phyloP scores from a whole-genome alignment of 2,113 vertebrate genomes.

The Catagonus wagneri region DNA sequence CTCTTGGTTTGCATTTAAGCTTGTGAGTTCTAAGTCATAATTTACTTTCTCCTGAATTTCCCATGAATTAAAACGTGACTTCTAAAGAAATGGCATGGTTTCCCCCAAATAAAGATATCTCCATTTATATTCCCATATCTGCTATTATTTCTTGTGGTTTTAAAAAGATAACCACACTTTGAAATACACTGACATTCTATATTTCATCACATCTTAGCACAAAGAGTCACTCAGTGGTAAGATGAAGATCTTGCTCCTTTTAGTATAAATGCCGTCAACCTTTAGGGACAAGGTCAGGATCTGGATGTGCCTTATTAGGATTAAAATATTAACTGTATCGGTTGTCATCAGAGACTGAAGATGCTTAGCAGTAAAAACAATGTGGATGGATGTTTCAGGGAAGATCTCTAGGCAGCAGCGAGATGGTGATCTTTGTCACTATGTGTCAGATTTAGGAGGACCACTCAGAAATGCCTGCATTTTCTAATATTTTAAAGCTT shows the following conservation, averaged over 20 bases:
- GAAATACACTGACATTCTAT: not conserved
- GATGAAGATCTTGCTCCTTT: not conserved
- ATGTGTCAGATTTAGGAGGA: not conserved
- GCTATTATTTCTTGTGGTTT: slow-evolving; percentile 2
- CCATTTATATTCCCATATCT: not conserved
- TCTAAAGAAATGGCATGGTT: not conserved
- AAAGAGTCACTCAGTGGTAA: not conserved
- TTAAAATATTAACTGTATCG: not conserved
- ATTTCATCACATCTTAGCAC: not conserved
- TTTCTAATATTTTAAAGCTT: not conserved
- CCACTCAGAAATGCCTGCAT: not conserved
- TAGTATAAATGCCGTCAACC: not conserved
- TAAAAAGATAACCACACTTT: not conserved
- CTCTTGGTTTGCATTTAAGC: not conserved
- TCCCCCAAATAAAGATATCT: not conserved
- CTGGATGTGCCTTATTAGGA: not conserved
- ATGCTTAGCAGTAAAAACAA: not conserved
- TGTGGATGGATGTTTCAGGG: not conserved
- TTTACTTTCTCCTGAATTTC: slow-evolving; percentile 24
- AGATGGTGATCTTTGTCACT: not conserved
- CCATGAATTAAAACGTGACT: not conserved
- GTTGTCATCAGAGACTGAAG: not conserved
- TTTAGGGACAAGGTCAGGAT: not conserved
- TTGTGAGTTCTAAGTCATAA: not conserved
- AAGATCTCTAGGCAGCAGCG: not conserved